Percentiles rank a stretch among this genome's conserved stretches.
These are phyloP conservation scores for Sylvietta virens DNA, from an alignment of 2,113 vertebrate genomes.

Conservation along the genomic window DNA sequence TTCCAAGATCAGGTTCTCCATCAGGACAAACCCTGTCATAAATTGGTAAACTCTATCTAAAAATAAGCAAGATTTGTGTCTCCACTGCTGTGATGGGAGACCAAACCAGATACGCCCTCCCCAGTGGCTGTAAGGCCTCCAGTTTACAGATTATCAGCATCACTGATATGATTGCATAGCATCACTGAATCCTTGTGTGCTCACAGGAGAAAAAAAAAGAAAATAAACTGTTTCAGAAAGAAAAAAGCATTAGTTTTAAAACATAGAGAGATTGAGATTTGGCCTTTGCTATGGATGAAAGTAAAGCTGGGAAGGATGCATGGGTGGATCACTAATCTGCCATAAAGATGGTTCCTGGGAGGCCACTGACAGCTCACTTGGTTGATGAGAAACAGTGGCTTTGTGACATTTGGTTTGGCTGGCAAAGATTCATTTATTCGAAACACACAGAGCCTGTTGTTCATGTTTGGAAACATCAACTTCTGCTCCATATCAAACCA, in stretches of 20 bases:
- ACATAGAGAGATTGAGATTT: not conserved
- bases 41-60: not conserved
- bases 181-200: not conserved
- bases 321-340: not conserved
- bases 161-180: too few relatives aligned
- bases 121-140: not conserved
- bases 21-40: not conserved
- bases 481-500: slow-evolving; percentile 33
- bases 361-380: not conserved
- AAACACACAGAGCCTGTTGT: not conserved
- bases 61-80: not conserved
- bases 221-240: not conserved
- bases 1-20: not conserved
- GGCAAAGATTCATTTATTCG: not conserved
- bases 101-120: not conserved
- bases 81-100: not conserved
- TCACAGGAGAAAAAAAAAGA: not conserved
- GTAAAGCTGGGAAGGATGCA: not conserved
- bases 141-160: not conserved
- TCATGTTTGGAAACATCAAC: slow-evolving; percentile 22
- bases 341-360: slow-evolving; percentile 5
- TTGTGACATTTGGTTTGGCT: slow-evolving; percentile 8
- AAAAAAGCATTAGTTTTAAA: not conserved
- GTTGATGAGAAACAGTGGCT: slow-evolving; percentile 50
- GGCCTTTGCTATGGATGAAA: not conserved